phyloP scores from a whole-genome alignment of 2,888 invertebrate species.

The Platycnemis pennipes region DNA sequence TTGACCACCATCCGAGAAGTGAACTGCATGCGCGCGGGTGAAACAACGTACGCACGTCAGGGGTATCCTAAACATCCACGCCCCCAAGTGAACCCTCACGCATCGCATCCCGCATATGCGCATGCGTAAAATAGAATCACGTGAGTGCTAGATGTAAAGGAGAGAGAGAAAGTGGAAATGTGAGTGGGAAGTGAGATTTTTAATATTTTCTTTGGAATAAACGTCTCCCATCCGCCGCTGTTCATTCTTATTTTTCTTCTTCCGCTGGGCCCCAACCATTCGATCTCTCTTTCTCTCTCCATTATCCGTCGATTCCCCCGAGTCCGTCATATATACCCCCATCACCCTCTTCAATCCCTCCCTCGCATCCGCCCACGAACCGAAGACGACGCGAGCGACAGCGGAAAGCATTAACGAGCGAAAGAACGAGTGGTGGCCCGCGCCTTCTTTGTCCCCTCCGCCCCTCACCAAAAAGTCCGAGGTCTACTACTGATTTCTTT shows the following conservation, averaged over 20 bases:
- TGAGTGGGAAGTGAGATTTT: neutral
- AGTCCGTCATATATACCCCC: no score
- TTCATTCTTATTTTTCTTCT: no score
- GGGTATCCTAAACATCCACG: no score
- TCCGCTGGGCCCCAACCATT: no score
- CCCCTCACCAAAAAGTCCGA: neutral
- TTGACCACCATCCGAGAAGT: neutral
- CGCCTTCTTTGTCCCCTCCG: neutral
- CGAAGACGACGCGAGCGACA: neutral
- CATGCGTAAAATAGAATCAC: constrained; percentile 1
- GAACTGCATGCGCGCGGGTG: neutral
- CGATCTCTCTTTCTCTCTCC: neutral
- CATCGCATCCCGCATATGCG: neutral
- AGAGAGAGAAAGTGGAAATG: constrained; percentile 16
- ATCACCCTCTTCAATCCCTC: neutral
- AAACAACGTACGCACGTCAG: neutral
- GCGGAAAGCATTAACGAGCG: neutral
- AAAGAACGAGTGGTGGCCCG: neutral
- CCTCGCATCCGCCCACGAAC: neutral
- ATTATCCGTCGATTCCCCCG: neutral
- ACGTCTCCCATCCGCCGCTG: neutral
- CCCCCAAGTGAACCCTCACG: neutral
- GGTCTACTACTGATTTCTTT: neutral
- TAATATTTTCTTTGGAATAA: neutral
- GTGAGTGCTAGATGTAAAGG: neutral